phyloP scores from a whole-genome alignment of 2,797 vertebrate species.

The Pteropus rufus region DNA sequence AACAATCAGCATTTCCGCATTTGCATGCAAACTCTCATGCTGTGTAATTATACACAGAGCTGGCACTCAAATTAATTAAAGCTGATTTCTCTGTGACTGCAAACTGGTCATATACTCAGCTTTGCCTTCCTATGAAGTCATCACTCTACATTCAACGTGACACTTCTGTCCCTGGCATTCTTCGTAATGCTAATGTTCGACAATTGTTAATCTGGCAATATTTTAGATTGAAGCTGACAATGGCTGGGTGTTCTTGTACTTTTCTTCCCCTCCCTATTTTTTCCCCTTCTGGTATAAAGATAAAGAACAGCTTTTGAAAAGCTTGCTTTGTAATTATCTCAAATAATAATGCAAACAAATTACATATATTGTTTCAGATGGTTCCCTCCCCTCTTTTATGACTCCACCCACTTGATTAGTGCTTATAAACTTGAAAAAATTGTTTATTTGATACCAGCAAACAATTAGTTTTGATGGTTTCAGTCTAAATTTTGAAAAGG shows the following conservation, averaged over 20 bases:
- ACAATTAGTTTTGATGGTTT: constrained; percentile 84
- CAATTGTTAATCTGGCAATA: constrained; percentile 79
- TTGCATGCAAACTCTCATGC: constrained; percentile 87
- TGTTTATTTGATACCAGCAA: constrained; percentile 82
- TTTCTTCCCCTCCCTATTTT: constrained; percentile 50
- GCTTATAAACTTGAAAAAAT: constrained; percentile 80
- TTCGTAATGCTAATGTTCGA: constrained; percentile 80
- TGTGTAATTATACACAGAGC: constrained; percentile 91
- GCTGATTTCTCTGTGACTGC: constrained; percentile 86
- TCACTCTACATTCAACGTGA: constrained; percentile 89
- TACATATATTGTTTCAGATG: constrained; percentile 82
- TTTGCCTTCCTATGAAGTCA: constrained; percentile 89
- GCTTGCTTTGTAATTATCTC: constrained; percentile 85
- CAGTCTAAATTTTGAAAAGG: constrained; percentile 77
- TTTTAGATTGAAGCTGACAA: constrained; percentile 81
- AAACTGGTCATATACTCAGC: constrained; percentile 87
- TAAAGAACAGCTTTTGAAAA: constrained; percentile 83
- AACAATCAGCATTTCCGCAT: constrained; percentile 88
- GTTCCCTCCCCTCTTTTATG: constrained; percentile 64
- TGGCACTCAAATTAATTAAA: constrained; percentile 95
- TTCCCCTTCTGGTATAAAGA: constrained; percentile 80
- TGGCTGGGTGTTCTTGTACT: constrained; percentile 76
- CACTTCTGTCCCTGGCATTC: constrained; percentile 82
- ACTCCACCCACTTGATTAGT: constrained; percentile 83
- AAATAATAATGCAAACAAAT: constrained; percentile 87